Conservation (phyloP, 2,797 vertebrate genomes). For the Echeneis naucrates region DNA sequence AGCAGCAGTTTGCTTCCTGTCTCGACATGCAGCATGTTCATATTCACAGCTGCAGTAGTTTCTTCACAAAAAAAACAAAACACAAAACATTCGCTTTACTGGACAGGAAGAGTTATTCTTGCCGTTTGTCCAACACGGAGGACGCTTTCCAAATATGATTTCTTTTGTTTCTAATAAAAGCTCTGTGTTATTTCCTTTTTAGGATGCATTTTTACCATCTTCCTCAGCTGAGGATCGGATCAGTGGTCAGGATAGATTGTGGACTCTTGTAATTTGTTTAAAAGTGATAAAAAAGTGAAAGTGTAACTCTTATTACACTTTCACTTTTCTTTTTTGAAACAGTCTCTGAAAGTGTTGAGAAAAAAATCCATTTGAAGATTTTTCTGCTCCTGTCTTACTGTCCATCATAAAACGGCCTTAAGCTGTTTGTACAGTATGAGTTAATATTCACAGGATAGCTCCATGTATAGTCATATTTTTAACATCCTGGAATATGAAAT, state of each 20-base stretch:
- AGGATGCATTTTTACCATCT: constrained; percentile 4
- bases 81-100: constrained; percentile 15
- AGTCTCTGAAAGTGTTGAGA: background rate
- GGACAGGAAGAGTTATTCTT: constrained; percentile 17
- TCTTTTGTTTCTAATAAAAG: constrained; percentile 29
- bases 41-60: constrained; percentile 44
- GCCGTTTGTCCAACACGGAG: constrained; percentile 23
- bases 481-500: too few relatives aligned
- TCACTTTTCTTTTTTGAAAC: background rate
- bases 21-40: constrained; percentile 32
- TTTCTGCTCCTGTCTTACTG: background rate
- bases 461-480: too few relatives aligned
- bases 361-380: background rate
- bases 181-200: constrained; percentile 16
- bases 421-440: too few relatives aligned
- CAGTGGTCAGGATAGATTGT: background rate
- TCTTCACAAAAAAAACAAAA: constrained; percentile 3
- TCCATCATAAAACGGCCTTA: background rate
- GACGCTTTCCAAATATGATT: constrained; percentile 4
- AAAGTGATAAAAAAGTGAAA: too few relatives aligned
- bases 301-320: too few relatives aligned
- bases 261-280: background rate
- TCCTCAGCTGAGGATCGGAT: background rate
- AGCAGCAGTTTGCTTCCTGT: constrained; percentile 50
- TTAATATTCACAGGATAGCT: too few relatives aligned